These are phyloP conservation scores for Passer domesticus DNA, from an alignment of 2,113 vertebrate species.

Conservation along the genomic window DNA sequence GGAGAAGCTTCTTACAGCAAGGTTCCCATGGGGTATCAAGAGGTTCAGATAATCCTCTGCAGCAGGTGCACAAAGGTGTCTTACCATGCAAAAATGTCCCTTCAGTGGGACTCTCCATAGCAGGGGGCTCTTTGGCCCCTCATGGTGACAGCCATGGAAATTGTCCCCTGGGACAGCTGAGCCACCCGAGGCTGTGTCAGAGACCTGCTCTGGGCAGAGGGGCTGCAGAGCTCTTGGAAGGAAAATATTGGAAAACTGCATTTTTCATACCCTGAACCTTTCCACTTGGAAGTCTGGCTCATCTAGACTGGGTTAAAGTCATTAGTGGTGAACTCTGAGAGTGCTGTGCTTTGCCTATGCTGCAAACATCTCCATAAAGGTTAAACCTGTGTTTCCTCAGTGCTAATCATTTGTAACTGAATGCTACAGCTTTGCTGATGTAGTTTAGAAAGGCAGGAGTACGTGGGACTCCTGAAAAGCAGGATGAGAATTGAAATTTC, in stretches of 20 bases:
- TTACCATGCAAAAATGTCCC: not conserved
- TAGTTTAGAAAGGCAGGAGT: not conserved
- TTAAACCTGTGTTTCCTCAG: not conserved
- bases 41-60: not conserved
- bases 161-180: not conserved
- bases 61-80: not conserved
- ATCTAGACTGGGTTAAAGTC: not conserved
- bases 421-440: not conserved
- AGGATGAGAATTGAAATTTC: not conserved
- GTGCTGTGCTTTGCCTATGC: not conserved
- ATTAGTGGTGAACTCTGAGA: not conserved
- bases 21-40: not conserved
- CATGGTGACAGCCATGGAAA: rapidly evolving
- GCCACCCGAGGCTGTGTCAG: not conserved
- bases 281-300: not conserved
- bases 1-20: not conserved
- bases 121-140: not conserved
- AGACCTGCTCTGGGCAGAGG: too few relatives aligned
- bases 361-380: not conserved
- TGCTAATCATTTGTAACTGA: not conserved
- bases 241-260: not conserved
- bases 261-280: not conserved
- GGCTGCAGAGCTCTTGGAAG: not conserved
- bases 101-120: not conserved
- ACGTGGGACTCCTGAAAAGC: not conserved